Percentiles rank a stretch among this genome's conserved stretches.
Conservation (phyloP, 30 jellyfish, hydroid and myxozoan genomes). For the Cassiopea xamachana region DNA sequence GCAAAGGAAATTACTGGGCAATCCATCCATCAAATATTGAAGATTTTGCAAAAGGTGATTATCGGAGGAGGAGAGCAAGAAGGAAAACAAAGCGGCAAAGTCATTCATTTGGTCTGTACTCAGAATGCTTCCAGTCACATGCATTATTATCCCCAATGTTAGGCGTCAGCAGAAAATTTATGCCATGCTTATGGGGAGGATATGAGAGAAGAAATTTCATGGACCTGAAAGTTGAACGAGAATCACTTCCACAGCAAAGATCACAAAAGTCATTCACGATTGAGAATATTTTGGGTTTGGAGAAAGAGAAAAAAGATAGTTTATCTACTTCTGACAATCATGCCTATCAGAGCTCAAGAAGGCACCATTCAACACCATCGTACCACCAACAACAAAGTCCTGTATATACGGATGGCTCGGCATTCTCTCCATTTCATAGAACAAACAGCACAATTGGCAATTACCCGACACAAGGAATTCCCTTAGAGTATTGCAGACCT, state of each 20-base stretch:
- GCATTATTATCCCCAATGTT: slow-evolving; percentile 1
- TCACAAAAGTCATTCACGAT: slow-evolving; percentile 63
- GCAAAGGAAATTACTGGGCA: slow-evolving; percentile 96
- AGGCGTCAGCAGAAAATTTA: not conserved
- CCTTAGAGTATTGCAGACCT: slow-evolving; percentile 20
- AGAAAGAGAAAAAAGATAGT: slow-evolving; percentile 6
- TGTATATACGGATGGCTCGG: slow-evolving; percentile 16
- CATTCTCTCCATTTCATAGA: slow-evolving; percentile 50
- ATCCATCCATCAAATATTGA: slow-evolving; percentile 87
- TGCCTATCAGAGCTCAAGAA: not conserved
- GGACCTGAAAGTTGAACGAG: not conserved
- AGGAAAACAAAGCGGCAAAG: slow-evolving; percentile 51
- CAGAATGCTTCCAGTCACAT: slow-evolving; percentile 52
- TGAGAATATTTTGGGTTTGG: slow-evolving; percentile 74
- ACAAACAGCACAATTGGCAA: slow-evolving; percentile 5
- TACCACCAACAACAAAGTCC: slow-evolving; percentile 31
- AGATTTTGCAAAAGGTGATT: slow-evolving; percentile 93
- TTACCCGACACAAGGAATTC: not conserved
- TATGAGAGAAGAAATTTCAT: not conserved
- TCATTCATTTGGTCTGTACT: slow-evolving; percentile 50
- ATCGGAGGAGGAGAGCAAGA: slow-evolving; percentile 86
- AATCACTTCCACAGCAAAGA: slow-evolving; percentile 5
- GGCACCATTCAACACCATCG: slow-evolving; percentile 46
- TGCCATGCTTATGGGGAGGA: slow-evolving; percentile 7
- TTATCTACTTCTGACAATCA: not conserved